phyloP scores from a whole-genome alignment of 2,888 invertebrate species.

The Drosophila glabriapex region DNA sequence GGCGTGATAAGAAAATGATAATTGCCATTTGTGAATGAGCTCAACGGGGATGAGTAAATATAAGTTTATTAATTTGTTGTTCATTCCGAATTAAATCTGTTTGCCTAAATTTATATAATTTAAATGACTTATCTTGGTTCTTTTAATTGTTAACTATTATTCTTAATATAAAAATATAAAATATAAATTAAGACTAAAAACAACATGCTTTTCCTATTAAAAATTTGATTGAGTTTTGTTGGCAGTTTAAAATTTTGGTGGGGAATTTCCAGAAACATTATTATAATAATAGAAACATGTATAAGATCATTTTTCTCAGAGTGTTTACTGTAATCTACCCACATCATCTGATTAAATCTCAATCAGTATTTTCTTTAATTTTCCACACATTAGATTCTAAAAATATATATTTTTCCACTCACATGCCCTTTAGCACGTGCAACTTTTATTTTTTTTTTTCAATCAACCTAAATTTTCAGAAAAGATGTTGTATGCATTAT shows the following conservation, averaged over 20 bases:
- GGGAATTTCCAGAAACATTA: not conserved
- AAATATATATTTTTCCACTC: not conserved
- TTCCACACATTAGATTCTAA: not conserved
- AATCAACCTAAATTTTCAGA: slow-evolving; percentile 63
- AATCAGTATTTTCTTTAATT: not conserved
- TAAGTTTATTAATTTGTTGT: not conserved
- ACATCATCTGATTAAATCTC: not conserved
- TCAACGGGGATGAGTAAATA: not conserved
- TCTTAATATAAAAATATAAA: too few relatives aligned
- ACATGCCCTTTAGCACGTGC: not conserved
- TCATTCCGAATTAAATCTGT: not conserved
- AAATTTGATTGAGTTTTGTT: not conserved
- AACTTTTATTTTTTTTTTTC: slow-evolving; percentile 27
- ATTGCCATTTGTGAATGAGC: slow-evolving; percentile 15
- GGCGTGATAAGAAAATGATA: slow-evolving; percentile 29
- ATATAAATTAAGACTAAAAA: too few relatives aligned
- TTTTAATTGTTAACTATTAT: too few relatives aligned
- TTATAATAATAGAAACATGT: not conserved
- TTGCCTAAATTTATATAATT: too few relatives aligned
- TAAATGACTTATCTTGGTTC: too few relatives aligned
- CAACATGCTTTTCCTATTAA: not conserved
- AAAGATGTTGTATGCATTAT: slow-evolving; percentile 50
- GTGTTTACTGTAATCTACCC: not conserved
- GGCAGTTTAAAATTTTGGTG: not conserved
- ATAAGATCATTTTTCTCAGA: not conserved